Percentiles rank a stretch among this genome's conserved stretches.
These are phyloP conservation scores for Microtus oregoni DNA, from an alignment of 2,113 vertebrate genomes.

Conservation along the genomic window DNA sequence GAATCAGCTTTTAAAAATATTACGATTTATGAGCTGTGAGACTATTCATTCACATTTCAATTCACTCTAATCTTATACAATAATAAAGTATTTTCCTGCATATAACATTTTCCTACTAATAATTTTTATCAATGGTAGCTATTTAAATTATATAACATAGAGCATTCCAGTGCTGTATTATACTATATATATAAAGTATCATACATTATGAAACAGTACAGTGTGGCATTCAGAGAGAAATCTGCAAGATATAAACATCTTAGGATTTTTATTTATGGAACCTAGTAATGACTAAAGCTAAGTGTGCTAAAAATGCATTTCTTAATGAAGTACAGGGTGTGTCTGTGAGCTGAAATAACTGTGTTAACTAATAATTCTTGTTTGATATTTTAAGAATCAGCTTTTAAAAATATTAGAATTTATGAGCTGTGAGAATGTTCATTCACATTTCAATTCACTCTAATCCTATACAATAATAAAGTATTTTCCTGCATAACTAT, in stretches of 20 bases:
- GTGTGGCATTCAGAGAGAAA: slow-evolving; percentile 43
- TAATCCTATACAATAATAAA: background rate
- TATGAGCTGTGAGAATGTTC: slow-evolving; percentile 20
- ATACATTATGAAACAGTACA: background rate
- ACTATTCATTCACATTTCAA: too few relatives aligned
- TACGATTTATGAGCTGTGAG: too few relatives aligned
- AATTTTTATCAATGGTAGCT: slow-evolving; percentile 49
- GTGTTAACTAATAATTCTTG: slow-evolving; percentile 6
- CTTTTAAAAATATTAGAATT: slow-evolving; percentile 17
- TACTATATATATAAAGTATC: slow-evolving; percentile 42
- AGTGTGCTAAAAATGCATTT: slow-evolving; percentile 35
- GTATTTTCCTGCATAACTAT: background rate
- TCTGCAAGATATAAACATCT: slow-evolving; percentile 47
- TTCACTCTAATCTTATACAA: too few relatives aligned
- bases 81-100: too few relatives aligned
- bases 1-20: too few relatives aligned
- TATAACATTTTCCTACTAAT: background rate
- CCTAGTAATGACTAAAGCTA: slow-evolving; percentile 20
- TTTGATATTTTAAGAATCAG: slow-evolving; percentile 20
- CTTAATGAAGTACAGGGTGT: slow-evolving; percentile 28
- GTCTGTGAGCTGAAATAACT: slow-evolving; percentile 35
- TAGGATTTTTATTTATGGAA: slow-evolving; percentile 48
- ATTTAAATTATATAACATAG: slow-evolving; percentile 49
- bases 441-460: slow-evolving; percentile 38
- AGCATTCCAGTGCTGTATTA: background rate